A percentile compares a stretch with the other conserved stretches of the same genome.
Conservation (phyloP, 2,797 vertebrate genomes). For the Tokudaia muenninki region DNA sequence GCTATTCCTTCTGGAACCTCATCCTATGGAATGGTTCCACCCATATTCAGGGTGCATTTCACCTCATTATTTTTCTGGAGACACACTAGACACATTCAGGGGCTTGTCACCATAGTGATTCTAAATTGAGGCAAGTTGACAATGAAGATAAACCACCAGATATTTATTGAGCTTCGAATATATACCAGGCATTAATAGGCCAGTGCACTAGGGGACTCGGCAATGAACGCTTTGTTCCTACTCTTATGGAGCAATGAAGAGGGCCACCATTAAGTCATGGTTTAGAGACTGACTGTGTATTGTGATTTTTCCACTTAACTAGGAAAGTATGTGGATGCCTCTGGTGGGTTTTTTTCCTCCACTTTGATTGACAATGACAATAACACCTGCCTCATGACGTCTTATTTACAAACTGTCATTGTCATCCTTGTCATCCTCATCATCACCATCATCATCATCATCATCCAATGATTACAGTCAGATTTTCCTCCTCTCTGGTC, state of each 20-base stretch:
- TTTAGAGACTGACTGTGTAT: neutral
- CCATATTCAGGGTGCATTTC: neutral
- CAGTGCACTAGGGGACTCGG: neutral
- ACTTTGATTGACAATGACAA: neutral
- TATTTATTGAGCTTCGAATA: neutral
- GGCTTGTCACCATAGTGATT: neutral
- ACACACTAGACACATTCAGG: neutral
- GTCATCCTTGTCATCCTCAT: too few species aligned
- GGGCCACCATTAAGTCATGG: neutral
- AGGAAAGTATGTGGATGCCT: neutral
- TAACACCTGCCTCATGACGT: neutral
- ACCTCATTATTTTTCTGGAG: neutral
- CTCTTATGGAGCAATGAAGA: neutral
- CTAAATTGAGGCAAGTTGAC: neutral
- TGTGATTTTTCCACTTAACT: neutral
- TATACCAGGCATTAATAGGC: neutral
- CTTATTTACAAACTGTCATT: neutral
- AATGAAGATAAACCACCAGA: neutral
- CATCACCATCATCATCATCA: neutral
- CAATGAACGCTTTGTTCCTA: neutral
- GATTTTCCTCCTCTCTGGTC: neutral
- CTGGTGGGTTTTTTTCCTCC: neutral
- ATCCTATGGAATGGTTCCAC: neutral
- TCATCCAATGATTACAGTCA: neutral
- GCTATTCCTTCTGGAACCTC: neutral